A percentile compares a stretch with the other conserved stretches of the same genome.
Conservation (phyloP, 2,888 invertebrate genomes). For the Nemotelus nigrinus region DNA sequence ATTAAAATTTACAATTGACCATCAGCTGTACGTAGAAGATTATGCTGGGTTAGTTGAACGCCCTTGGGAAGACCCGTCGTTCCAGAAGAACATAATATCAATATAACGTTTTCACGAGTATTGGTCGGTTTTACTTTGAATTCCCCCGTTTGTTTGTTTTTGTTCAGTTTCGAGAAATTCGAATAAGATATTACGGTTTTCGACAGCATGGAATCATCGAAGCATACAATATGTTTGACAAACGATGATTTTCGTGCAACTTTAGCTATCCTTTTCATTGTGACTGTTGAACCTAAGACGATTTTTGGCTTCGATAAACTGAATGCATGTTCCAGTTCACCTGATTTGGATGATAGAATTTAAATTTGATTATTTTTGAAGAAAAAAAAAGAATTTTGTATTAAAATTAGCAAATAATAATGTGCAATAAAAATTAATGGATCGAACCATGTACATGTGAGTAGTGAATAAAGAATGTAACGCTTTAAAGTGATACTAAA, state of each 20-base stretch:
- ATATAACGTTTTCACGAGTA: conserved; percentile 69
- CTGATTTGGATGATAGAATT: conserved; percentile 60
- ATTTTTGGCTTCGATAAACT: conserved; percentile 76
- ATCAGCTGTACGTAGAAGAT: conserved; percentile 66
- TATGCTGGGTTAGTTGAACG: conserved; percentile 77
- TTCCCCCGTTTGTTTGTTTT: conserved; percentile 47
- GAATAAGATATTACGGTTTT: conserved; percentile 53
- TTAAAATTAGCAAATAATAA: too few species aligned
- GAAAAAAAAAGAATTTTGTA: too few species aligned
- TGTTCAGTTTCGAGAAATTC: conserved; percentile 57
- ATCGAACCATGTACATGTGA: too few species aligned
- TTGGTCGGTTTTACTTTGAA: conserved; percentile 66
- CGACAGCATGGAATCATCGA: conserved; percentile 65
- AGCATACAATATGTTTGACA: conserved; percentile 69
- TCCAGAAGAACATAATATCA: conserved; percentile 82
- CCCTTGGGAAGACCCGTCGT: conserved; percentile 84
- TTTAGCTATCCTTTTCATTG: conserved; percentile 69
- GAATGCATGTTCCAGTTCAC: conserved; percentile 75
- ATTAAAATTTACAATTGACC: conserved; percentile 57
- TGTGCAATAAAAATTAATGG: too few species aligned
- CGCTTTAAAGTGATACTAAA: too few species aligned
- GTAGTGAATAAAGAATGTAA: too few species aligned
- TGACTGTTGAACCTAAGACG: conserved; percentile 73
- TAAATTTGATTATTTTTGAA: too few species aligned
- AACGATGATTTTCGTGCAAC: conserved; percentile 67